Base-by-base conservation (phyloP, 2,797 vertebrate genomes). In the Zenarchopterus dispar region DNA sequence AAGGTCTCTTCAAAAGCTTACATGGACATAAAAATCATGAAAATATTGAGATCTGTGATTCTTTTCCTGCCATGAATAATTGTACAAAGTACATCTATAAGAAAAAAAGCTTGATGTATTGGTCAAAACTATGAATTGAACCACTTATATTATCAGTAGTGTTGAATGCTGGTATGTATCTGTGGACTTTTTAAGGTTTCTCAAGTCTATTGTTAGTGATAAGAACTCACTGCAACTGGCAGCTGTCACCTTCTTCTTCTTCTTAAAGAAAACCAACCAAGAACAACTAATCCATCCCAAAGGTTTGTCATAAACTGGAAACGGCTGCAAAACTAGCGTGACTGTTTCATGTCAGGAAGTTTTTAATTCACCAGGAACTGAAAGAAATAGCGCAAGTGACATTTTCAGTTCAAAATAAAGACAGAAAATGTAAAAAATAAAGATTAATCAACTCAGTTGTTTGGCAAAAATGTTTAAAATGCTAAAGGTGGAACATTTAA, bases 151-250 rank as follows among this genome's bases (percentile, higher is more conserved):
- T 6, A 51, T 22, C 15, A 28, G n/a, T 21, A 16, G 16, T 41
- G 46, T 33, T 50, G 22, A 50, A 24, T 28, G 36, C 13, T 16
- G 17, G 1, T 13, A 50, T 50, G 15, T 33, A 24, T 53, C 28
- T 23, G 26, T 10, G 19, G 44, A n/a, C 1, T 18, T 9, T 19
- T 15, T 1, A 28, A 21, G 8, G 41, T 44, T 41, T 41, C 10
- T 22, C 50, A 50, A 36, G 11, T 26, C 15, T 62, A 49, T 41
- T 63, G 62, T 55, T 47, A 48, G 22, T 31, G 8, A 24, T 11
- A 24, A 46, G 17, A 8, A 33, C 16, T 36, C 19, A 23, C 49
- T 18, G 9, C 16, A 45, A 21, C 44, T 21, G 51, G 43, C n/a
- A 23, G 11, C 21, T 45, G 17, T 55, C 31, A 55, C 62, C 62